These are phyloP conservation scores for Aphelenchoides fujianensis DNA, from an alignment of 1,140 invertebrate genomes.

Conservation along the genomic window DNA sequence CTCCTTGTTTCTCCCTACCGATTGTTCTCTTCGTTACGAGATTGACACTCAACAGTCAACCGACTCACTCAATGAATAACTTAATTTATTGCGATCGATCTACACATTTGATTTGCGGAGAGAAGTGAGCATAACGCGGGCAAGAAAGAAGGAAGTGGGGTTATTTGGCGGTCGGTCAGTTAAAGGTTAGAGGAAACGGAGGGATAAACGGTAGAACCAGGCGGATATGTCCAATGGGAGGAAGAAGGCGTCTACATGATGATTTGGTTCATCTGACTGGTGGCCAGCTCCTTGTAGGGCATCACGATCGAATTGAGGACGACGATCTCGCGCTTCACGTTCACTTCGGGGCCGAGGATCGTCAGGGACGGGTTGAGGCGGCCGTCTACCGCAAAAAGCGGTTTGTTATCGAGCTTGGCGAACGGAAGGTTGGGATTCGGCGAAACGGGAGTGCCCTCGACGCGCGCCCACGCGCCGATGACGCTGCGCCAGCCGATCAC, in stretches of 20 bases:
- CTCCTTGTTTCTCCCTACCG: too few relatives aligned
- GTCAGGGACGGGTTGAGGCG: slow-evolving; percentile 95
- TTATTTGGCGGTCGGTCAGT: too few relatives aligned
- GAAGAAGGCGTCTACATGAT: slow-evolving; percentile 77
- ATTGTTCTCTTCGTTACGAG: too few relatives aligned
- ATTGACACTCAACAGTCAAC: too few relatives aligned
- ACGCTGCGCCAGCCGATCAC: slow-evolving; percentile 77
- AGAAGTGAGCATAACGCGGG: not conserved
- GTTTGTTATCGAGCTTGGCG: slow-evolving; percentile 93
- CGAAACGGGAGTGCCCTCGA: slow-evolving; percentile 90
- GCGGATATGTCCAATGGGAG: not conserved
- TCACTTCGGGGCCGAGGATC: slow-evolving; percentile 87
- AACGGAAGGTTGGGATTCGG: slow-evolving; percentile 98
- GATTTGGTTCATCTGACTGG: slow-evolving; percentile 96
- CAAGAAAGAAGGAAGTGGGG: not conserved
- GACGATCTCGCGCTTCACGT: slow-evolving; percentile 85
- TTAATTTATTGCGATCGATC: not conserved
- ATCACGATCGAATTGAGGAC: slow-evolving; percentile 94
- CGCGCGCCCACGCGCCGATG: slow-evolving; percentile 69
- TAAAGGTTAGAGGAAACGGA: too few relatives aligned
- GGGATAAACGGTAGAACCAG: too few relatives aligned
- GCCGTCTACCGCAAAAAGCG: slow-evolving; percentile 87
- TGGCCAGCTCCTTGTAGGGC: slow-evolving; percentile 88
- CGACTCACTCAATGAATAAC: too few relatives aligned
- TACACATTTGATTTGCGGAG: not conserved